A percentile compares a stretch with the other conserved stretches of the same genome.
phyloP scores from a whole-genome alignment of 2,888 invertebrate genomes.

The Margaritifera margaritifera region DNA sequence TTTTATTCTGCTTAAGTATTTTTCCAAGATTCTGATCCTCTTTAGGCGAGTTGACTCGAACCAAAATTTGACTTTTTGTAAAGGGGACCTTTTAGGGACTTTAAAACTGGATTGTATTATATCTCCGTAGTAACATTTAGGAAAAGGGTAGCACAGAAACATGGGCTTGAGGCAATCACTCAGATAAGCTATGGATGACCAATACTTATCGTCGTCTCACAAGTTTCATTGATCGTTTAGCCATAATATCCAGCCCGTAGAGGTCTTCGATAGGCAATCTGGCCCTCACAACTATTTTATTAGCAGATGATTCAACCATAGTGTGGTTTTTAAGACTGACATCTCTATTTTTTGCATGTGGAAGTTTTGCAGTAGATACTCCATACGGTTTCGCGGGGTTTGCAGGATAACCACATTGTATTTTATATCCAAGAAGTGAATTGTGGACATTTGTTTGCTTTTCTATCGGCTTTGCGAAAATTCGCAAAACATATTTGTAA shows the following conservation, averaged over 20 bases:
- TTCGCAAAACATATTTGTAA: no score
- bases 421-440: not conserved
- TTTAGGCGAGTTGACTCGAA: no score
- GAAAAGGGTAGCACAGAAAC: constrained; percentile 10
- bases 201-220: constrained; percentile 10
- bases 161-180: constrained; percentile 7
- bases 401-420: constrained; percentile 8
- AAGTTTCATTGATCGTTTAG: constrained; percentile 6
- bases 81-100: no score
- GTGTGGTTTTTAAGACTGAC: constrained; percentile 8
- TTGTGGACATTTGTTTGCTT: no score
- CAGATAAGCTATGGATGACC: constrained; percentile 10
- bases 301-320: constrained; percentile 11
- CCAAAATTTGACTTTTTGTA: no score
- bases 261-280: constrained; percentile 12
- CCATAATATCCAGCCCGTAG: constrained; percentile 12
- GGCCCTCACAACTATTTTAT: constrained; percentile 5
- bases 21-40: no score
- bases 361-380: constrained; percentile 9
- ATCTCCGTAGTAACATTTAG: constrained; percentile 1
- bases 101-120: no score
- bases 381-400: not conserved
- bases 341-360: constrained; percentile 8
- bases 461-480: no score
- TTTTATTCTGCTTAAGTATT: no score